Conservation (phyloP, 2,888 invertebrate genomes). For the Boloria euphrosyne region DNA sequence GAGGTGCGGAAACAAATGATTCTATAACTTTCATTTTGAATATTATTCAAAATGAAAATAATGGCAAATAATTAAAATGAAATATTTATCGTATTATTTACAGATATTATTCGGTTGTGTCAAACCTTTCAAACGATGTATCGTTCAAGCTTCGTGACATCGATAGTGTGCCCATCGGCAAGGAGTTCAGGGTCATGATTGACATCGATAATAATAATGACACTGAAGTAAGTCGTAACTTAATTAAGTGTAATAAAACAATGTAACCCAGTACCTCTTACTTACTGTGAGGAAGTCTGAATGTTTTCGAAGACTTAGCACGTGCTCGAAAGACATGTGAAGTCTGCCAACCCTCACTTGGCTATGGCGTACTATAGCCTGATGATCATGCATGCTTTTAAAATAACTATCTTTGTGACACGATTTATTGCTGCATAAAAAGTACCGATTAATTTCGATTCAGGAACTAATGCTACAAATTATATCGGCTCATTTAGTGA, state of each 20-base stretch:
- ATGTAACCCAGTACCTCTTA: too few species aligned
- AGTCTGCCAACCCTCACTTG: too few species aligned
- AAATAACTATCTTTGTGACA: too few species aligned
- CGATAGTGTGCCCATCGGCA: slow-evolving; percentile 86
- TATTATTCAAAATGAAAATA: neutral
- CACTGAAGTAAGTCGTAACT: slow-evolving; percentile 59
- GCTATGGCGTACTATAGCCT: too few species aligned
- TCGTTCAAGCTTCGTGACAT: slow-evolving; percentile 85
- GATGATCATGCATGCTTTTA: too few species aligned
- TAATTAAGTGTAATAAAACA: too few species aligned
- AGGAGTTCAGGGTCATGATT: slow-evolving; percentile 85
- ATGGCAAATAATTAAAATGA: neutral
- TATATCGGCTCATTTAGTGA: too few species aligned
- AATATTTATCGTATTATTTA: neutral
- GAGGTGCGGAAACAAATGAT: slow-evolving; percentile 58
- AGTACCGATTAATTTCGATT: too few species aligned
- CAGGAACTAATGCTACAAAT: too few species aligned
- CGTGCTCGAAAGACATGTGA: too few species aligned
- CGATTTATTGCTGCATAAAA: neutral
- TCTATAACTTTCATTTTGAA: neutral
- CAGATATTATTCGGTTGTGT: slow-evolving; percentile 84
- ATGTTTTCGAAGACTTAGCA: too few species aligned
- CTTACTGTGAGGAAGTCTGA: neutral
- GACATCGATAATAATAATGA: slow-evolving; percentile 84
- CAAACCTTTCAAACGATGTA: slow-evolving; percentile 82